phyloP scores from a whole-genome alignment of 53 echinoderm and acorn worm species.

The Crossaster papposus region DNA sequence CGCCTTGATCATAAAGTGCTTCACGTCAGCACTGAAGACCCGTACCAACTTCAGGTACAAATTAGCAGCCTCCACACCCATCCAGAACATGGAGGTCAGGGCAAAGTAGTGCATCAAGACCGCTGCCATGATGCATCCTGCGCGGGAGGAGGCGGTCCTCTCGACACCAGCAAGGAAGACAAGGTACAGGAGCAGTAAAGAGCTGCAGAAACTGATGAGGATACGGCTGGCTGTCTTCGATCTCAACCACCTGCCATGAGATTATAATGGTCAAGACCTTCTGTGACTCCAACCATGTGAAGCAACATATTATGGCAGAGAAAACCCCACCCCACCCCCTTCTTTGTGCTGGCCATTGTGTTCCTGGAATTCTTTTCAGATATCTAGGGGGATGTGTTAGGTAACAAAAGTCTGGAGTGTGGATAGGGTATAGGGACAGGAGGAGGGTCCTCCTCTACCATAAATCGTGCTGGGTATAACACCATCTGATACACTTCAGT shows the following conservation, averaged over 20 bases:
- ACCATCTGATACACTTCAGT: too few relatives aligned
- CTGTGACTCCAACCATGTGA: background rate
- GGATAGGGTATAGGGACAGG: too few relatives aligned
- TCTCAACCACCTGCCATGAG: constrained; percentile 44
- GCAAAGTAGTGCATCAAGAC: constrained; percentile 81
- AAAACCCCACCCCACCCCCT: too few relatives aligned
- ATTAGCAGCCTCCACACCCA: constrained; percentile 82
- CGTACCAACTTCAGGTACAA: constrained; percentile 84
- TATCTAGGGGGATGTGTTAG: too few relatives aligned
- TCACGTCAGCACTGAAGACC: constrained; percentile 59
- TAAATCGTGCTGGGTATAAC: too few relatives aligned
- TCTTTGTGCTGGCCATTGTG: too few relatives aligned
- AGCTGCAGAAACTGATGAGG: constrained; percentile 62
- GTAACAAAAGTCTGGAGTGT: too few relatives aligned
- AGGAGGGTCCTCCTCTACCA: too few relatives aligned
- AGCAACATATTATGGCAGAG: too few relatives aligned
- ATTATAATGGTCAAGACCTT: background rate
- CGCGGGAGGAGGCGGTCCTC: constrained; percentile 12
- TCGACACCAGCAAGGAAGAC: constrained; percentile 72
- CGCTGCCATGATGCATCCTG: constrained; percentile 71
- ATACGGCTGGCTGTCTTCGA: constrained; percentile 60
- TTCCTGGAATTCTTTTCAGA: too few relatives aligned
- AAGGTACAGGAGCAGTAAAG: constrained; percentile 69
- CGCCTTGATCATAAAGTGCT: constrained; percentile 67
- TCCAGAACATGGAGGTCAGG: constrained; percentile 80